Evolutionary conservation across 2,888 invertebrate genomes (phyloP).

Genomic region (Chorisops tibialis): DNA sequence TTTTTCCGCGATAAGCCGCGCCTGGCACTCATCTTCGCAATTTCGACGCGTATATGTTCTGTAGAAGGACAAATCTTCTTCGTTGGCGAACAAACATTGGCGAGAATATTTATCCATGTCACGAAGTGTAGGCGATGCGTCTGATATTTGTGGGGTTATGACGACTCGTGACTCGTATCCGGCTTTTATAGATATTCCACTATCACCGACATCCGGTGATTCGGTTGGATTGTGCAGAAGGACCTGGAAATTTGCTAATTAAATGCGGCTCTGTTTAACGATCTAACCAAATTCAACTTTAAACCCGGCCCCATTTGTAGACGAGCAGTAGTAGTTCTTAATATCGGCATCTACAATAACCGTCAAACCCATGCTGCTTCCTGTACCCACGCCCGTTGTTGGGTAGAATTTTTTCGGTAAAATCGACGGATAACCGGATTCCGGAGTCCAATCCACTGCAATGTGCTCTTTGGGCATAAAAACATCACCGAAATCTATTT

Average conservation of each 20-base stretch:
- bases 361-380: constrained; percentile 69
- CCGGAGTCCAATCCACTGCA: constrained; percentile 71
- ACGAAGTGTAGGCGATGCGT: constrained; percentile 25
- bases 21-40: constrained; percentile 75
- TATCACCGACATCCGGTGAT: constrained; percentile 73
- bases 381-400: constrained; percentile 51
- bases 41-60: constrained; percentile 73
- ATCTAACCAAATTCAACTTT: constrained; percentile 38
- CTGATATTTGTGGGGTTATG: constrained; percentile 63
- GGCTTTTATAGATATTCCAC: constrained; percentile 68
- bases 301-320: constrained; percentile 60
- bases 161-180: constrained; percentile 69
- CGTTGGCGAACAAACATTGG: constrained; percentile 68
- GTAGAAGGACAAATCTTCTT: constrained; percentile 63
- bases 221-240: constrained; percentile 77
- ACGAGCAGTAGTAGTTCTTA: constrained; percentile 75
- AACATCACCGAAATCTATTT: background rate
- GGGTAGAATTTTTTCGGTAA: constrained; percentile 46
- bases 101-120: constrained; percentile 47
- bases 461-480: background rate
- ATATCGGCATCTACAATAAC: constrained; percentile 68
- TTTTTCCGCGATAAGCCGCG: constrained; percentile 58
- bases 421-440: constrained; percentile 62
- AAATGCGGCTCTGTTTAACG: background rate
- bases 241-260: constrained; percentile 53